Evolutionary conservation across 2,797 vertebrate species (phyloP).

Genomic region (Sphenodon punctatus): DNA sequence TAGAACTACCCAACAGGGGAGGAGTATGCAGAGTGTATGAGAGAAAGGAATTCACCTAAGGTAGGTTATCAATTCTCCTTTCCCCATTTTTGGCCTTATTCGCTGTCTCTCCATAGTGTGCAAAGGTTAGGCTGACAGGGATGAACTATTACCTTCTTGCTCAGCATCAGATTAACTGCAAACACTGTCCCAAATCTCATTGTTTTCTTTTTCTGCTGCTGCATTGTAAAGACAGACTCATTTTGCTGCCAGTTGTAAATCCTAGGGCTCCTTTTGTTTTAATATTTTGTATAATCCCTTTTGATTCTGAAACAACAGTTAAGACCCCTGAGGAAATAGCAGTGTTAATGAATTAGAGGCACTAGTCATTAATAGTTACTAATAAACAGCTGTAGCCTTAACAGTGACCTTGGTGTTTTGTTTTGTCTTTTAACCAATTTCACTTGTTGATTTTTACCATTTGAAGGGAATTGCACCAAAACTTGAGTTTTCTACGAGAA

Average conservation of each 20-base stretch:
- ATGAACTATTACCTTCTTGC: neutral
- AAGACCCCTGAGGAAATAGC: neutral
- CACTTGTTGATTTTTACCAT: conserved; percentile 32
- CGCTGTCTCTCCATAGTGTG: neutral
- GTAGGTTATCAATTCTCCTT: no score
- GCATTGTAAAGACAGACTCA: neutral
- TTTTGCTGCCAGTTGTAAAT: neutral
- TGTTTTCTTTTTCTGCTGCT: neutral
- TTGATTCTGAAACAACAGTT: neutral
- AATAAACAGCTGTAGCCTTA: no score
- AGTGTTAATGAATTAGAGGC: neutral
- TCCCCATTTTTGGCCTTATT: neutral
- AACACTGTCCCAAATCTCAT: neutral
- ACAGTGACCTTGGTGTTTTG: no score
- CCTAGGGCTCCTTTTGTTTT: neutral
- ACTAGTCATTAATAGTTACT: no score
- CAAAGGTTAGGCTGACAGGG: neutral
- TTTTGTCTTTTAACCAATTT: no score
- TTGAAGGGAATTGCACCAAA: conserved; percentile 84
- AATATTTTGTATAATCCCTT: neutral
- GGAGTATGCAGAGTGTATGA: no score
- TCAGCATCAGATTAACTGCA: neutral
- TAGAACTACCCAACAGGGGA: no score
- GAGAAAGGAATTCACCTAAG: no score
- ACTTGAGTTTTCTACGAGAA: conserved; percentile 85